Evolutionary conservation across 92 coral and sea anemone species (phyloP), one percentile per base, ranked within the genome.

Genomic region (Hydrozoanthus gracilis): DNA sequence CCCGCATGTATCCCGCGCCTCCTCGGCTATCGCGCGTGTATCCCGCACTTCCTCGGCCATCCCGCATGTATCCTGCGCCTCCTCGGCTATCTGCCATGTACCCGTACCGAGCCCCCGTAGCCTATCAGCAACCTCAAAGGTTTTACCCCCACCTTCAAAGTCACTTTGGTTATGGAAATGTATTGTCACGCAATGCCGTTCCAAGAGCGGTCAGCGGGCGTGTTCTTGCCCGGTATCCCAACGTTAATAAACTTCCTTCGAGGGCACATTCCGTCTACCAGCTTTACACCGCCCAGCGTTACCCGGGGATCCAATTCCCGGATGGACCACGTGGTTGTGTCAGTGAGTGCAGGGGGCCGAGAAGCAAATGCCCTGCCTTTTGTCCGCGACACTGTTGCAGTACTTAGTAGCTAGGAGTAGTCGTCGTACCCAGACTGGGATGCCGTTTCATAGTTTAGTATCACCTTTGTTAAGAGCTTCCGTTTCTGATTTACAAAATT

Each of bases 311-410:
- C 44, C 84, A 79, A 48, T 46, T 8, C 84, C 74, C 84, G 18
- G 48, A 64, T 17, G 72, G 49, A 47, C 84, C 84, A 14, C 49
- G 62, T 79, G 84, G 84, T 16, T 80, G 85, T 80, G 15, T 80
- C 61, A 44, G 55, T 8, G 74, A 66, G 44, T 80, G 85, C 65
- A 64, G 46, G 45, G 65, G 14, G 51, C 18, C 74, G 15, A 64
- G 51, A 65, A 7, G 7, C 73, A n/a, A 8, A 9, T 80, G 85
- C 58, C 85, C 85, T 6, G 14, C 85, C 5, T 80, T 64, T 73
- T 80, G 85, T 3, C 85, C 85, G 5, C 9, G 17, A 65, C 74
- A 80, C 51, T 80, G 85, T 61, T 80, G 85, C 56, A 80, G 44
- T 16, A 64, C n/a, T 45, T 60, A 46, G 46, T 15, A 50, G 7